A percentile compares a stretch with the other conserved stretches of the same genome.
Conservation (phyloP, 2,888 invertebrate genomes). For the Molanna angustata region DNA sequence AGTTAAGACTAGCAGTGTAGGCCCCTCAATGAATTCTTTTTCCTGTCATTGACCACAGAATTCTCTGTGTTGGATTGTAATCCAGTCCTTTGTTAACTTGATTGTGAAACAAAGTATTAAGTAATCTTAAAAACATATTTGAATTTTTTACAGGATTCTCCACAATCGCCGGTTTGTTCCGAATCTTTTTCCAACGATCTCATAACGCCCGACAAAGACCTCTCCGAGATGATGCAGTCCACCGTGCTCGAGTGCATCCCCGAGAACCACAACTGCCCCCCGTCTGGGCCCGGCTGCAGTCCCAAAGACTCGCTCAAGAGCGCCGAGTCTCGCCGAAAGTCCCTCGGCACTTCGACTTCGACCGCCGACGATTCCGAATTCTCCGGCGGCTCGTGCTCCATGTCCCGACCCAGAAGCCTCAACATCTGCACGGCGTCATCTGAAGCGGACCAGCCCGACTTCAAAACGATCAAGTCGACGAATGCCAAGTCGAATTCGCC, state of each 20-base stretch:
- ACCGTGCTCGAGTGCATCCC: slow-evolving; percentile 27
- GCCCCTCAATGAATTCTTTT: too few species aligned
- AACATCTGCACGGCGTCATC: slow-evolving; percentile 14
- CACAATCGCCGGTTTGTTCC: slow-evolving; percentile 25
- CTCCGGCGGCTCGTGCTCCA: slow-evolving; percentile 5
- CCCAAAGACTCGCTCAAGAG: slow-evolving; percentile 8
- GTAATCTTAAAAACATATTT: too few species aligned
- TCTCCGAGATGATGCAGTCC: slow-evolving; percentile 17
- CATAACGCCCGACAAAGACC: slow-evolving; percentile 26
- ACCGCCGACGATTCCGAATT: slow-evolving; percentile 6
- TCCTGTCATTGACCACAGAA: too few species aligned
- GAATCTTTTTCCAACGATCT: slow-evolving; percentile 28
- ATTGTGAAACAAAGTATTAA: too few species aligned
- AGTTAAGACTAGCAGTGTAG: too few species aligned
- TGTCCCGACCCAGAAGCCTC: slow-evolving; percentile 20
- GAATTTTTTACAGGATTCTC: slow-evolving; percentile 24
- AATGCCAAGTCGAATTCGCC: neutral
- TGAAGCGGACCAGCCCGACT: slow-evolving; percentile 11
- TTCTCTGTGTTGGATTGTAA: too few species aligned
- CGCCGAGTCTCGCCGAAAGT: slow-evolving; percentile 11
- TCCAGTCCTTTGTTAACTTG: too few species aligned
- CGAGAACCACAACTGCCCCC: slow-evolving; percentile 24
- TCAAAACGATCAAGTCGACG: neutral
- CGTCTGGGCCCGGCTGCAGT: neutral
- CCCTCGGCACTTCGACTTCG: slow-evolving; percentile 13